Evolutionary conservation across 2,797 vertebrate species (phyloP).

Genomic region (Parauchenoglanis punctatus): DNA sequence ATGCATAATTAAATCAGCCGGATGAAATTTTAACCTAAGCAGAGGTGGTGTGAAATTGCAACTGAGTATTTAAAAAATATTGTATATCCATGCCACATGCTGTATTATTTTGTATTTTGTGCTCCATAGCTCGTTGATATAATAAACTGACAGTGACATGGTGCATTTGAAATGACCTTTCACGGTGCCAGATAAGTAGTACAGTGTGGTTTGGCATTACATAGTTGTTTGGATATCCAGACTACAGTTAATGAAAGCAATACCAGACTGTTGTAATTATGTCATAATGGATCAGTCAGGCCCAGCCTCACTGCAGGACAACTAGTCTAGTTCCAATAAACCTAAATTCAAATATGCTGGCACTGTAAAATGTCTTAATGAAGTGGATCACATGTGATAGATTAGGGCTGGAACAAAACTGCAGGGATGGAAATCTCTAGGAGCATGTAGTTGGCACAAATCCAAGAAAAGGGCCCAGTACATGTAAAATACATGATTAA

Average conservation of each 20-base stretch:
- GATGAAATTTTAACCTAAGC: background rate
- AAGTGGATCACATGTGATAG: background rate
- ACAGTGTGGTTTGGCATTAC: background rate
- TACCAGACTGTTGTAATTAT: slow-evolving; percentile 25
- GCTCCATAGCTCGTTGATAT: background rate
- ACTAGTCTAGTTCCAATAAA: background rate
- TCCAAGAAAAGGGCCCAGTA: slow-evolving; percentile 4
- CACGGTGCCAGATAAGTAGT: background rate
- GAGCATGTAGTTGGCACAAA: background rate
- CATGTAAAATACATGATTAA: background rate
- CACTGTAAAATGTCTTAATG: background rate
- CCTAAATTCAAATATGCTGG: background rate
- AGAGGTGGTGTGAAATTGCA: background rate
- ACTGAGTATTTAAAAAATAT: background rate
- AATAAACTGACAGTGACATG: background rate
- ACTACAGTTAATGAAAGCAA: slow-evolving; percentile 11
- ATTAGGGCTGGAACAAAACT: background rate
- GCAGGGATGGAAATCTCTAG: background rate
- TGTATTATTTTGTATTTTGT: background rate
- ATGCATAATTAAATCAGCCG: background rate
- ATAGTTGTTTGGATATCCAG: slow-evolving; percentile 1
- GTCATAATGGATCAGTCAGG: background rate
- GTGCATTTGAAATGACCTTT: background rate
- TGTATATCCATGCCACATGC: background rate
- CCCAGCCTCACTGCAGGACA: background rate